Evolutionary conservation across 2,113 vertebrate species (phyloP), one percentile per base, ranked within the genome.

Genomic region (Carollia perspicillata): DNA sequence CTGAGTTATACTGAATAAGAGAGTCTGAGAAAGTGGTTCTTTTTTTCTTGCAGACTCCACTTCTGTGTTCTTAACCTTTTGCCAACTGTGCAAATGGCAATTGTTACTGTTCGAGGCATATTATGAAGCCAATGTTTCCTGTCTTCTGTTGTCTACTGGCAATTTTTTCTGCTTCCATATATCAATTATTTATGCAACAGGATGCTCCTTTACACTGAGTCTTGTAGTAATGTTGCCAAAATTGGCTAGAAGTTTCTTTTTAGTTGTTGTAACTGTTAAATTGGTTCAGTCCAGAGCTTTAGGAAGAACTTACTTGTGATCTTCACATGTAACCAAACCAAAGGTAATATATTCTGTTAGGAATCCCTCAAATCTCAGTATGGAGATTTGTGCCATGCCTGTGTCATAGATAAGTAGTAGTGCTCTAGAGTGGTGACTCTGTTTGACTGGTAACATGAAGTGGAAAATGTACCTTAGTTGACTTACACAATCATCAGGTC

Each of bases 91-190:
- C 5, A 83, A 91, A 60, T 92, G 89, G 18, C 78, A 84, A 28
- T 91, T 89, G 63, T 65, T 94, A 42, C 63, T 91, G 28, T 95
- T 84, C 5, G 11, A 84, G 26, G 23, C n/a, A 33, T 60, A 71
- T 53, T 85, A 55, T 90, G 77, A 95, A 84, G 47, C 55, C 83
- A 33, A 63, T 30, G 22, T 72, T 75, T 97, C 58, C 23, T 91
- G 2, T 84, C 22, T 94, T 94, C 55, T 79, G 20, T 89, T 74
- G n/a, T 89, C 63, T 93, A 5, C 33, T 91, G 78, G 47, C 35
- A 90, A n/a, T 3, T 81, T 60, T 74, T 95, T 75, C 74, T 86
- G 63, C 44, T 80, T 77, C 37, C 1, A 0, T 68, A 12, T 69
- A 69, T 68, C 47, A 63, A 1, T 89, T 95, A 30, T 80, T 75